Conservation (phyloP, 2,888 invertebrate species). For the Thera britannica region DNA sequence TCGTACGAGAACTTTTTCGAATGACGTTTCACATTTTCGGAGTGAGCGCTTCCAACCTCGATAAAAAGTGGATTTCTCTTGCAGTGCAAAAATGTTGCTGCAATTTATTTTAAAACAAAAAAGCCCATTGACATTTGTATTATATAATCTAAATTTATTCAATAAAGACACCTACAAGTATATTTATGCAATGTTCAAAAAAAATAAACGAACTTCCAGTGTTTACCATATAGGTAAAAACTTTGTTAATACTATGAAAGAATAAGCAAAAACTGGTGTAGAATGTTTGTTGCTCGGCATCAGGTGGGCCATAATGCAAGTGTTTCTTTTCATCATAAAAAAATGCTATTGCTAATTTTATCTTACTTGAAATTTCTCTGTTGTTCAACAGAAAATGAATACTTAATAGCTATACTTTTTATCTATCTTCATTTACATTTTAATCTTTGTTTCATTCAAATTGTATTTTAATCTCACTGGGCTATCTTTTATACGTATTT, state of each 20-base stretch:
- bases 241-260: too few species aligned
- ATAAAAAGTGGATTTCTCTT: conserved; percentile 39
- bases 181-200: too few species aligned
- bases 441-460: conserved; percentile 33
- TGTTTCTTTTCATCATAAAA: background rate
- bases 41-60: conserved; percentile 41
- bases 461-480: conserved; percentile 32
- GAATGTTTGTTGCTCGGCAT: background rate
- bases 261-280: too few species aligned
- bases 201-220: too few species aligned
- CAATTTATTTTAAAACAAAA: conserved; percentile 35
- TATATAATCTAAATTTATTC: too few species aligned
- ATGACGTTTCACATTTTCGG: conserved; percentile 57
- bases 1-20: conserved; percentile 50
- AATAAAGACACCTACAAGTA: too few species aligned
- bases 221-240: too few species aligned
- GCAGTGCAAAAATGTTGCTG: conserved; percentile 3
- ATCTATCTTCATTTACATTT: conserved; percentile 24
- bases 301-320: background rate
- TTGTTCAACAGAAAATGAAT: conserved; percentile 6
- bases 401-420: conserved; percentile 19
- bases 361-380: background rate
- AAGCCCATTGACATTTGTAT: background rate
- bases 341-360: background rate
- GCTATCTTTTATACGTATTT: conserved; percentile 32